phyloP scores from a whole-genome alignment of 2,797 vertebrate species.

The Sebastes flavidus region DNA sequence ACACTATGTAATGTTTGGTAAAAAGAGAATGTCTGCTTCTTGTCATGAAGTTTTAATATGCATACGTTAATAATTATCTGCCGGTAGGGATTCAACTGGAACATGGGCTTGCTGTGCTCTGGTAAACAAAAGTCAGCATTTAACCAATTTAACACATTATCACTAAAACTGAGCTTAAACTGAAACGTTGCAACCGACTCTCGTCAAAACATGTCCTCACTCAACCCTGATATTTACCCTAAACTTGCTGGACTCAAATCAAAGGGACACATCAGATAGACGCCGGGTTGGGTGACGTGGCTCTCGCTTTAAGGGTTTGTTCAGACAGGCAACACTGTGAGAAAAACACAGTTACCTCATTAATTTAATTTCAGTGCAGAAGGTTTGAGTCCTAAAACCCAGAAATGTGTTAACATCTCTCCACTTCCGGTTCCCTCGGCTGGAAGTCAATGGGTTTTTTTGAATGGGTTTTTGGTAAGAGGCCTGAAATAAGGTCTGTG shows the following conservation, averaged over 20 bases:
- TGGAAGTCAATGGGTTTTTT: too few relatives aligned
- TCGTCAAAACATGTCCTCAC: background rate
- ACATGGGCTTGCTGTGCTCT: background rate
- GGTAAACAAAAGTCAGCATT: slow-evolving; percentile 13
- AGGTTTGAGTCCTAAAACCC: too few relatives aligned
- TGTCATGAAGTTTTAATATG: slow-evolving; percentile 6
- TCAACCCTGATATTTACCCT: background rate
- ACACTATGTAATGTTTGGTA: background rate
- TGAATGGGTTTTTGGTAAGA: too few relatives aligned
- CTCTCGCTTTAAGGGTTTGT: too few relatives aligned
- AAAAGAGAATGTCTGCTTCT: slow-evolving; percentile 3
- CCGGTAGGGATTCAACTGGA: slow-evolving; percentile 24
- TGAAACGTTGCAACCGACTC: slow-evolving; percentile 17
- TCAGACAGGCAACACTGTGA: too few relatives aligned
- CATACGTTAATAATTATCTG: slow-evolving; percentile 37
- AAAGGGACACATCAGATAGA: background rate
- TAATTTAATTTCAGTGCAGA: too few relatives aligned
- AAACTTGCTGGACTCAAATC: background rate
- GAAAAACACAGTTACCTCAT: too few relatives aligned
- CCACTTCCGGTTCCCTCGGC: too few relatives aligned
- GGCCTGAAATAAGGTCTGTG: too few relatives aligned
- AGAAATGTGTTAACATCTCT: too few relatives aligned
- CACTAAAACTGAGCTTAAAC: background rate
- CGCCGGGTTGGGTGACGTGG: background rate
- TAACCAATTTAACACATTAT: slow-evolving; percentile 12